Evolutionary conservation across 2,797 vertebrate species (phyloP), one percentile per base, ranked within the genome.

Genomic region (Nannoperca australis): DNA sequence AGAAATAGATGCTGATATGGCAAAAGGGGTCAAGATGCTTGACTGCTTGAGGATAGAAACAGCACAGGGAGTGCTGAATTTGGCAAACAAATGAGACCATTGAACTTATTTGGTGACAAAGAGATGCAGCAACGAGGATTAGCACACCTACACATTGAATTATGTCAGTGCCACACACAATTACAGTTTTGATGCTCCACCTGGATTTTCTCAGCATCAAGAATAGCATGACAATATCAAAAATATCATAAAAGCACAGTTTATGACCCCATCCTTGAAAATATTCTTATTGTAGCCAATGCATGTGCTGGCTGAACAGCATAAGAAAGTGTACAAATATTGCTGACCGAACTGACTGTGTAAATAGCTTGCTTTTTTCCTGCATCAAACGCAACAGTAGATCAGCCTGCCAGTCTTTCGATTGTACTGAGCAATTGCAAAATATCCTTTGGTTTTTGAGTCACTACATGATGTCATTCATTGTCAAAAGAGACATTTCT

Each of bases 1-100:
- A 75, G 66, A 81, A 89, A 78, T 34, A 74, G 55, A 76, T 79
- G 80, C 84, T 80, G 82, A 88, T 81, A 73, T 54, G 50, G 68
- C 73, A 68, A n/a, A 11, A 58, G 32, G 42, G 70, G 56, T 47
- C 63, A 73, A 22, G 42, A 32, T 51, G n/a, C 13, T 63, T 71
- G 20, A 58, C 70, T 77, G 45, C 40, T 50, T 40, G 7, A 27
- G 61, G 60, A 32, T 56, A 55, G 79, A 85, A 83, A 84, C 61
- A 82, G 76, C 84, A 55, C n/a, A 50, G 32, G 54, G 24, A 70
- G 66, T 58, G 55, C 42, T 12, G 20, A 15, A 22, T 70, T 67
- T 14, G 32, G 5, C 18, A 30, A 45, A 42, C 22, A 67, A 77
- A 71, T 62, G 49, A 40, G 15, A 62, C 69, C 12, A 61, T 60